Evolutionary conservation across 2,888 invertebrate genomes (phyloP).

Genomic region (Drosophila borealis): DNA sequence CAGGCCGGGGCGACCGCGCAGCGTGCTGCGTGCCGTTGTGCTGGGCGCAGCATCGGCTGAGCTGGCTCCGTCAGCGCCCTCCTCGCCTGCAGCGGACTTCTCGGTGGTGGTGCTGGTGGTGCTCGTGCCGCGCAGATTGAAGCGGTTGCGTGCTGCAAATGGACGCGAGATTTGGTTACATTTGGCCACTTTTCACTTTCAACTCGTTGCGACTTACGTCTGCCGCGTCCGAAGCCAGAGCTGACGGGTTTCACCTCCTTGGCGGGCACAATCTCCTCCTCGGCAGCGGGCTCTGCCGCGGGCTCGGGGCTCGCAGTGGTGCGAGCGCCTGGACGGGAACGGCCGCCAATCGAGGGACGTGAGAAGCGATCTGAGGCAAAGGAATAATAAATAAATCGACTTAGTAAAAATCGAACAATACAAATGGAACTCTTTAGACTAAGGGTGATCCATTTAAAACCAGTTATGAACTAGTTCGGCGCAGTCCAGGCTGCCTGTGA

Average conservation of each 20-base stretch:
- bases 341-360: constrained; percentile 84
- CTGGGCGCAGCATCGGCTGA: constrained; percentile 71
- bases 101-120: constrained; percentile 73
- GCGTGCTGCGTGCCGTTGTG: constrained; percentile 78
- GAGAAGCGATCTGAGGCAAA: constrained; percentile 81
- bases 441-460: not conserved
- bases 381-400: not conserved
- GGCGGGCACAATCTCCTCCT: constrained; percentile 73
- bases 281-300: constrained; percentile 60
- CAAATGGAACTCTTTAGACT: not conserved
- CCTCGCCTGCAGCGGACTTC: constrained; percentile 64
- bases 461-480: not conserved
- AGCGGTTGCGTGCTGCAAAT: constrained; percentile 84
- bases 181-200: too few relatives aligned
- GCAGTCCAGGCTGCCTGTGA: too few relatives aligned
- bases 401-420: not conserved
- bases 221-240: constrained; percentile 80
- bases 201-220: constrained; percentile 73
- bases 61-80: constrained; percentile 59
- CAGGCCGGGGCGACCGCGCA: constrained; percentile 82
- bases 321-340: constrained; percentile 74
- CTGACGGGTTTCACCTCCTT: constrained; percentile 83
- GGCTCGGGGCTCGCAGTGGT: constrained; percentile 75
- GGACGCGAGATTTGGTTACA: not conserved
- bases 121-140: constrained; percentile 83